Base-by-base conservation (phyloP, 1,140 invertebrate genomes). In the Teleopsis dalmanni region DNA sequence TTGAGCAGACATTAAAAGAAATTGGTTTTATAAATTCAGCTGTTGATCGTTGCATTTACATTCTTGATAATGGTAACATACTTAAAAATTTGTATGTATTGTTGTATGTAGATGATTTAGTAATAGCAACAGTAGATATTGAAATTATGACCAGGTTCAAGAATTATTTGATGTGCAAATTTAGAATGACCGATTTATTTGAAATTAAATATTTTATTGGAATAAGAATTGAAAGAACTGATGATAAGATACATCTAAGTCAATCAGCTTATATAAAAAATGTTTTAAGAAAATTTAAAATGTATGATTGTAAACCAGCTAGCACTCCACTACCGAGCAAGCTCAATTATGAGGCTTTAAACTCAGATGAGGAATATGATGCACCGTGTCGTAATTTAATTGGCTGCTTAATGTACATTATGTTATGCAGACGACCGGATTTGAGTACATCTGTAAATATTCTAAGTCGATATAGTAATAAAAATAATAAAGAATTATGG, bases 41-140 rank as follows among this genome's bases (percentile, higher is more conserved):
- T 27, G 56, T 53, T 18, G 61, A 65, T 55, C 45, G 38, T 33
- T 62, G 58, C 44, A 47, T 65, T 23, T 62, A 61, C 49, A 43
- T 60, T 49, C 40, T 54, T 9, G 53, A 65, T 54, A 50, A 50
- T 52, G 48, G 51, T 8, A 29, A 53, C 34, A 42, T 53, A 3
- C 18, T 22, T 10, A 50, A 59, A 34, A 55, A 45, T 44, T 43
- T 52, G n/a, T 58, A 68, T 58, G 43, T 58, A 13, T 40, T 62
- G 25, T 26, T 61, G 23, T 62, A 57, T 49, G 58, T 59, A 1
- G 56, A 65, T 53, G 54, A 60, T 49, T 22, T 56, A 10, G 55
- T 63, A 29, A 55, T 62, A 23, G 46, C 48, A 38, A 54, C 44
- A 13, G 33, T 29, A 11, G 26, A 58, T 38, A 52, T 49, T 16